Evolutionary conservation across 1,140 invertebrate genomes (phyloP), one percentile per base, ranked within the genome.

Genomic region (Calephelis virginiensis): DNA sequence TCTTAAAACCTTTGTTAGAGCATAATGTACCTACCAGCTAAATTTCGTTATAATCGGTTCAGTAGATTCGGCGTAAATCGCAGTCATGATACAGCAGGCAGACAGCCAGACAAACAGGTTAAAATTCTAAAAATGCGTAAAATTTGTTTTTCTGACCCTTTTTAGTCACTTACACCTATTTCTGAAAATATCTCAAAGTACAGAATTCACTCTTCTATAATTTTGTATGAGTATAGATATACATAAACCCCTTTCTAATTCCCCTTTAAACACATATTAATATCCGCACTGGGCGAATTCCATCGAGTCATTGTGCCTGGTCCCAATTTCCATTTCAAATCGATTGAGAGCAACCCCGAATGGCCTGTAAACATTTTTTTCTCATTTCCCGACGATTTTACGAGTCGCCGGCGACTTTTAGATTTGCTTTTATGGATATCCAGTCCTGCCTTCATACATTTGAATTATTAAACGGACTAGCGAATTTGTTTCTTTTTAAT

Each of bases 321-420:
- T 72, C 71, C 74, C 71, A 74, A 80, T 80, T 74, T 73, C 73
- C 77, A 69, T 73, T 75, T 64, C 38, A 63, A 67, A 75, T 73
- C 64, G 66, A 69, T 67, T 62, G 64, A 67, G 67, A 71, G 62
- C 65, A 75, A 68, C 71, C 63, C 68, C 63, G 76, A 78, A 81
- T 66, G 73, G 76, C 72, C 70, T 74, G 79, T 83, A 82, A 83
- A 85, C 79, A 78, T 77, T 85, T 81, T 79, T 79, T 74, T 73
- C 71, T 65, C 75, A 64, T 82, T 78, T 64, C 73, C 70, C 73
- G 72, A 71, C 76, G 76, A 83, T 83, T 85, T 83, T 78, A 83
- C 76, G 83, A 83, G 71, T 78, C 71, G 66, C 69, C 72, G 70
- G 71, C 69, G 74, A 68, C 70, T 81, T 84, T 83, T 77, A 73